phyloP scores from a whole-genome alignment of 1,140 invertebrate genomes.

The Heliconius himera region DNA sequence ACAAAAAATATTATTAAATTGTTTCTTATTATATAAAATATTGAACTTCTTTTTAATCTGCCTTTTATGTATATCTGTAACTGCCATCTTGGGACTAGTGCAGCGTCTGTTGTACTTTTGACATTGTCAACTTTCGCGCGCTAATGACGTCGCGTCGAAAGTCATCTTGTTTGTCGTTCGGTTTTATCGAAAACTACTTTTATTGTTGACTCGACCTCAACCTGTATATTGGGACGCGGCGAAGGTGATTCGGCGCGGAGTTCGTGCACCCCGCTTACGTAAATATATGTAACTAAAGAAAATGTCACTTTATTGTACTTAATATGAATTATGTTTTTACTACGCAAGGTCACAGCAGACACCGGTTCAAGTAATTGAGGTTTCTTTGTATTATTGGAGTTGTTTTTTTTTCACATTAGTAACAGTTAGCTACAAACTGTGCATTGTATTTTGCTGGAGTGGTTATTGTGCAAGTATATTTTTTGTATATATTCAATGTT shows the following conservation, averaged over 20 bases:
- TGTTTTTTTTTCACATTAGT: constrained; percentile 35
- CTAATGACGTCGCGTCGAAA: constrained; percentile 42
- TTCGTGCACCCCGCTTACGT: constrained; percentile 76
- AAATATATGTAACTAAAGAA: constrained; percentile 69
- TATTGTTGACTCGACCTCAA: constrained; percentile 75
- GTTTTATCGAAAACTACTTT: constrained; percentile 72
- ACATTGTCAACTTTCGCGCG: constrained; percentile 53
- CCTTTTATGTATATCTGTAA: background rate
- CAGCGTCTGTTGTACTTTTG: constrained; percentile 39
- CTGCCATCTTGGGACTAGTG: constrained; percentile 1
- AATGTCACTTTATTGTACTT: constrained; percentile 46
- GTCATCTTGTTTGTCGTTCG: constrained; percentile 67
- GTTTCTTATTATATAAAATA: no score
- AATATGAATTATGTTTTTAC: constrained; percentile 39
- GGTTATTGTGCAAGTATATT: constrained; percentile 5
- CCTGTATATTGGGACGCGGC: constrained; percentile 71
- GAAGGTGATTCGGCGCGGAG: constrained; percentile 70
- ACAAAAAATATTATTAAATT: background rate
- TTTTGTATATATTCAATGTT: constrained; percentile 11
- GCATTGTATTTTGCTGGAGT: background rate
- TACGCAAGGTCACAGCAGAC: constrained; percentile 32
- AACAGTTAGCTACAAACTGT: constrained; percentile 22
- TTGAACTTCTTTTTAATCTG: no score
- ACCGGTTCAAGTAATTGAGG: constrained; percentile 20
- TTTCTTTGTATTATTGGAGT: constrained; percentile 28